These are phyloP conservation scores for Puffinus mauretanicus DNA, from an alignment of 2,113 vertebrate species.

Conservation along the genomic window DNA sequence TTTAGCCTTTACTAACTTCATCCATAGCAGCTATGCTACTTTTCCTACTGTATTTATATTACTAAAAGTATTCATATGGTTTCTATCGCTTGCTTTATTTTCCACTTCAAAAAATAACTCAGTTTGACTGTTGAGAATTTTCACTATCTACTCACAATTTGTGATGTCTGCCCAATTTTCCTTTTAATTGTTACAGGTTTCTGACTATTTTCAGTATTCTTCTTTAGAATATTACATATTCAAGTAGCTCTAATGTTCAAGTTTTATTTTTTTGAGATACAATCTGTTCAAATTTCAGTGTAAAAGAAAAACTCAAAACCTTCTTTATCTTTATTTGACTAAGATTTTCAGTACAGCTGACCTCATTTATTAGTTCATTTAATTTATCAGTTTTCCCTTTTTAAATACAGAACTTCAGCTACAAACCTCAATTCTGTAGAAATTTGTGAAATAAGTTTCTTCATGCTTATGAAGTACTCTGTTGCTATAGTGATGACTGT, in stretches of 20 bases:
- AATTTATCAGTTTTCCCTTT: neutral
- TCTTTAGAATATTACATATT: neutral
- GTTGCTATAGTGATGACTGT: neutral
- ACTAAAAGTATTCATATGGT: neutral
- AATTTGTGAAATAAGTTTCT: neutral
- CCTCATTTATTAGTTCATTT: neutral
- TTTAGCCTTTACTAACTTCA: neutral
- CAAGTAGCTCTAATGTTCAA: neutral
- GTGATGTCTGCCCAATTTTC: neutral
- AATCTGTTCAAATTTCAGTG: neutral
- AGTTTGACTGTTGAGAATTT: neutral
- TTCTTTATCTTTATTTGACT: neutral
- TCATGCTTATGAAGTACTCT: neutral
- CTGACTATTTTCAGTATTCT: neutral
- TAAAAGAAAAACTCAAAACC: neutral
- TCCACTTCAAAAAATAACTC: neutral
- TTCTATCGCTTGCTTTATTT: neutral
- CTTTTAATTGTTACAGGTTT: neutral
- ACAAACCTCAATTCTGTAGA: neutral
- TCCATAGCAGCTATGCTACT: neutral
- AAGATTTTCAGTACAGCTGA: neutral
- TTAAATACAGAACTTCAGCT: neutral
- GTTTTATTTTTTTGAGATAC: neutral
- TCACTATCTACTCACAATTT: neutral
- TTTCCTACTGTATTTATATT: neutral